Evolutionary conservation across 2,888 invertebrate genomes (phyloP).

Genomic region (Halictus quadricinctus): DNA sequence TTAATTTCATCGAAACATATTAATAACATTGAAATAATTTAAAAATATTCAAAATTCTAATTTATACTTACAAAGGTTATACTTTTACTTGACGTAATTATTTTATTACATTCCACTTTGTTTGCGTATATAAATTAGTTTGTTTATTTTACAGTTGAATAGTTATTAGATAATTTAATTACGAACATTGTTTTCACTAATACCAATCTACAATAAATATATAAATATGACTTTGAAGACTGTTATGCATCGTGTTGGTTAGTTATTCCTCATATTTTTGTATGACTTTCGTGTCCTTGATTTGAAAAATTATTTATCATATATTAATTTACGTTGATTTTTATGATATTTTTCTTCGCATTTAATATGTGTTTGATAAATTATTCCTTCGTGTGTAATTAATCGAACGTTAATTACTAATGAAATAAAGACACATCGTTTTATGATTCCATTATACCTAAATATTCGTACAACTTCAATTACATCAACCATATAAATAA

Average conservation of each 20-base stretch:
- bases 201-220: not conserved
- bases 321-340: not conserved
- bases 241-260: conserved; percentile 4
- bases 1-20: not conserved
- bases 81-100: not conserved
- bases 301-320: not conserved
- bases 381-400: not conserved
- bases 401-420: not conserved
- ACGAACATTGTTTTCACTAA: not conserved
- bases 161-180: conserved; percentile 7
- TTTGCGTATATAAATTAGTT: conserved; percentile 3
- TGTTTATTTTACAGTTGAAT: not conserved
- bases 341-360: not conserved
- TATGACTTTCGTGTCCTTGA: not conserved
- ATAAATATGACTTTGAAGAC: not conserved
- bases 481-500: not conserved
- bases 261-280: not conserved
- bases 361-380: not conserved
- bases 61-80: conserved; percentile 44
- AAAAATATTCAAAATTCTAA: not conserved
- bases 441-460: conserved; percentile 15
- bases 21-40: not conserved
- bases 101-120: not conserved
- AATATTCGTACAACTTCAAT: conserved; percentile 29
- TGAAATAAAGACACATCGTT: conserved; percentile 2